phyloP scores from a whole-genome alignment of 2,113 vertebrate species.

The Prunella fulvescens region DNA sequence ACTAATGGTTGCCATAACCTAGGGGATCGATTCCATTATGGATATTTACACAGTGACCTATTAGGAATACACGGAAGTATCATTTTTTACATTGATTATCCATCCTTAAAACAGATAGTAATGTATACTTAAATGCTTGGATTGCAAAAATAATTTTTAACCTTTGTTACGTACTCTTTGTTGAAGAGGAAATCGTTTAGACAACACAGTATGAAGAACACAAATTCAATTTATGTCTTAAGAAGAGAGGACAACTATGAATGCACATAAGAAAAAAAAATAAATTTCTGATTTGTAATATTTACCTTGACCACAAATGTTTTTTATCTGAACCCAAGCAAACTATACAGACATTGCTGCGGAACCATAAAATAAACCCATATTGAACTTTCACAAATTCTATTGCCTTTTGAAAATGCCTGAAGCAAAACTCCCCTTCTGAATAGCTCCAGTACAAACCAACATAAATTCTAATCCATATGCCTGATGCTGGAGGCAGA shows the following conservation, averaged over 20 bases:
- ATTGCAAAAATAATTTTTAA: conserved; percentile 70
- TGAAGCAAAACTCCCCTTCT: not conserved
- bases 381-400: not conserved
- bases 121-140: conserved; percentile 62
- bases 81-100: conserved; percentile 69
- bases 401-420: not conserved
- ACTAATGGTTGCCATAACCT: conserved; percentile 60
- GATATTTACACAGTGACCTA: conserved; percentile 72
- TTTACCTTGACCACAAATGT: not conserved
- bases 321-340: not conserved
- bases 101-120: conserved; percentile 67
- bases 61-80: conserved; percentile 63
- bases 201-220: conserved; percentile 39
- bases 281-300: not conserved
- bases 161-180: conserved; percentile 67
- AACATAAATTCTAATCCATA: not conserved
- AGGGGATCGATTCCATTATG: conserved; percentile 69
- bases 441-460: not conserved
- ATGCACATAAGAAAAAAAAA: not conserved
- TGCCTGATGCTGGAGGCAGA: not conserved
- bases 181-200: conserved; percentile 71
- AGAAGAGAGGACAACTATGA: conserved; percentile 34
- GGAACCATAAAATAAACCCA: not conserved
- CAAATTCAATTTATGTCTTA: conserved; percentile 58
- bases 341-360: not conserved